These are phyloP conservation scores for Sesia apiformis DNA, from an alignment of 2,888 invertebrate genomes.

Conservation along the genomic window DNA sequence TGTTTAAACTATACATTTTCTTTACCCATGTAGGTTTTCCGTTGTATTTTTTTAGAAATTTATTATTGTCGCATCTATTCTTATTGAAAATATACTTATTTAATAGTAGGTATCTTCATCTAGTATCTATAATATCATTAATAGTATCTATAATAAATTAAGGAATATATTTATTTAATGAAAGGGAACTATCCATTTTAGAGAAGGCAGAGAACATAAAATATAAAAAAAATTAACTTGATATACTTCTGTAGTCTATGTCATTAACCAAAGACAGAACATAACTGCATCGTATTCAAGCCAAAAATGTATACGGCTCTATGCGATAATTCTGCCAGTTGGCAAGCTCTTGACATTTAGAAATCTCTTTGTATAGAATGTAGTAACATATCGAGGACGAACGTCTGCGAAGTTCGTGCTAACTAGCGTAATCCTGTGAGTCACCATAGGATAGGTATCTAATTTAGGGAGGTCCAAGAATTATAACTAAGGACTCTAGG, in stretches of 20 bases:
- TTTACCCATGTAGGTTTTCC: not conserved
- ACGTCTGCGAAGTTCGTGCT: slow-evolving; percentile 33
- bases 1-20: not conserved
- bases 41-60: not conserved
- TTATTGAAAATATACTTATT: too few species aligned
- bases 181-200: too few species aligned
- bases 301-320: slow-evolving; percentile 24
- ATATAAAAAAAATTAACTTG: too few species aligned
- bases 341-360: slow-evolving; percentile 38
- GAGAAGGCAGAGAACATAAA: too few species aligned
- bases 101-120: too few species aligned
- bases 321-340: slow-evolving; percentile 32
- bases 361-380: slow-evolving; percentile 33
- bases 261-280: slow-evolving; percentile 4
- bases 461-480: too few species aligned
- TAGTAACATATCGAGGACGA: slow-evolving; percentile 27
- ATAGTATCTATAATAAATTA: too few species aligned
- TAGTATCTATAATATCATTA: too few species aligned
- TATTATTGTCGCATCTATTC: too few species aligned
- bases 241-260: not conserved
- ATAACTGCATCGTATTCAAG: slow-evolving; percentile 10
- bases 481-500: too few species aligned
- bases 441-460: too few species aligned
- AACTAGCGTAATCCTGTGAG: slow-evolving; percentile 36
- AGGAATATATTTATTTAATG: too few species aligned